Base-by-base conservation (phyloP, 64 coral and sea anemone species). In the Hydrozoanthus tunicans region DNA sequence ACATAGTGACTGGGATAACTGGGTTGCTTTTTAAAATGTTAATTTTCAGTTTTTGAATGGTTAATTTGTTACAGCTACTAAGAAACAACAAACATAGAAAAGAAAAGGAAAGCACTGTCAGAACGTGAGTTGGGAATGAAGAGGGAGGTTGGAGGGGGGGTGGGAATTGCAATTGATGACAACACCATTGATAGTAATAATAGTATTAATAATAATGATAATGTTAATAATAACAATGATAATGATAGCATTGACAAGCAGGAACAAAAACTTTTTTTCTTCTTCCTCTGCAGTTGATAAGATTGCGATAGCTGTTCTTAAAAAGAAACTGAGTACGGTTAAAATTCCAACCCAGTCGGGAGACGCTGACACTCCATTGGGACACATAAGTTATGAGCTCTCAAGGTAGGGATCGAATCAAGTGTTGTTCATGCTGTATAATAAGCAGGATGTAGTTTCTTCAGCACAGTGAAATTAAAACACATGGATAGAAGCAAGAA, bases 331-430 rank as follows among this genome's bases (percentile, higher is more conserved):
- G 15, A 94, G 81, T 13, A 82, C 89, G 2, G 80, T 86, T 5
- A 94, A 17, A 4, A 94, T 96, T 13, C 95, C 95, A 10, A 89
- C 89, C 59, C 89, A 89, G 27, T 32, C 13, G 14, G 95, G 92
- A 60, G 95, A 96, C 58, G 95, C 82, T 55, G 80, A 79, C 77
- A 94, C 92, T 11, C 77, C 89, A 6, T 6, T 96, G 1, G 95
- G 92, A 57, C 82, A 89, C 67, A 62, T 96, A 68, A 90, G 85
- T 69, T 94, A 94, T 62, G 70, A 90, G 3, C 82, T 96, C 3
- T 91, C 92, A 77, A 92, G 78, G 95, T 96, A 73, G 6, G 73
- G 32, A 43, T 43, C 0, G 0, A 10, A n/a, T 60, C 58, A 15
- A 6, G 12, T 60, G 58, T 60, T 17, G 6, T 70, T 59, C 24